These are phyloP conservation scores for Drosophila nr. fundita DNA, from an alignment of 2,888 invertebrate genomes.

Conservation along the genomic window DNA sequence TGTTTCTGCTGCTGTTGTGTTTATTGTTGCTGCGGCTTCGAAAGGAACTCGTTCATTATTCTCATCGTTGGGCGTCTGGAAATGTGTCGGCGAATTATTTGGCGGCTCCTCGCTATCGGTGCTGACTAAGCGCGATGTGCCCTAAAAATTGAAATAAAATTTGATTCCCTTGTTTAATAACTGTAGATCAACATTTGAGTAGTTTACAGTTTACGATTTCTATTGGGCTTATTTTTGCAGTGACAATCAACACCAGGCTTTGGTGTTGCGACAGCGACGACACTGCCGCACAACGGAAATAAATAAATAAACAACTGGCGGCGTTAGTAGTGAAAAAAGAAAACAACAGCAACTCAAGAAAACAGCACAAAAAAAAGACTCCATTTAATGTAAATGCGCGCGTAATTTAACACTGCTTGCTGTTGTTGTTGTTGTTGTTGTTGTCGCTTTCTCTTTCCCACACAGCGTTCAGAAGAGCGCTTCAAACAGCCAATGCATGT, in stretches of 20 bases:
- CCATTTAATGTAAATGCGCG: conserved; percentile 74
- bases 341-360: conserved; percentile 29
- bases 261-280: conserved; percentile 24
- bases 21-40: conserved; percentile 18
- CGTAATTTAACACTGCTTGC: conserved; percentile 74
- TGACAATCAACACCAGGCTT: conserved; percentile 42
- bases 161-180: conserved; percentile 21
- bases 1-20: conserved; percentile 43
- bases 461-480: conserved; percentile 33
- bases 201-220: background rate
- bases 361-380: conserved; percentile 46
- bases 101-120: conserved; percentile 87
- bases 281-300: conserved; percentile 44
- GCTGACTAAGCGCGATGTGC: conserved; percentile 88
- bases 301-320: conserved; percentile 32
- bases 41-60: conserved; percentile 52
- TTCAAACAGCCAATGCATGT: conserved; percentile 20
- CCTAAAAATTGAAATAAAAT: conserved; percentile 75
- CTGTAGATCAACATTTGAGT: background rate
- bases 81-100: conserved; percentile 77
- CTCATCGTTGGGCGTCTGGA: conserved; percentile 33
- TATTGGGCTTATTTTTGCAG: conserved; percentile 26
- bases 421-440: conserved; percentile 52
- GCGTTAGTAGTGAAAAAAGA: conserved; percentile 24
- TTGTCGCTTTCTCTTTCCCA: conserved; percentile 75